These are phyloP conservation scores for Pangasianodon hypophthalmus DNA, from an alignment of 2,113 vertebrate genomes.

Conservation along the genomic window DNA sequence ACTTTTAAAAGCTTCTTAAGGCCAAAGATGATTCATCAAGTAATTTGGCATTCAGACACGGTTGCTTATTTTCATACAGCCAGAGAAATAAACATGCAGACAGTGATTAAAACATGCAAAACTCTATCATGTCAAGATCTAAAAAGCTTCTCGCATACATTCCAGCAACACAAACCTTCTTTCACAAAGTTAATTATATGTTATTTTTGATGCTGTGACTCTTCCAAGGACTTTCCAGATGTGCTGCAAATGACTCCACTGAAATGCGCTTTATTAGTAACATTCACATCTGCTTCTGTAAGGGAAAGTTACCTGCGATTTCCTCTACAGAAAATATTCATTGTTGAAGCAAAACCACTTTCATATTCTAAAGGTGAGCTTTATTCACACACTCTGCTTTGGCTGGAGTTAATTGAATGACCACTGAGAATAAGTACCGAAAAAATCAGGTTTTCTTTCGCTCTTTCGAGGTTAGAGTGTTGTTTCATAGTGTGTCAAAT, in stretches of 20 bases:
- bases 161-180: too few relatives aligned
- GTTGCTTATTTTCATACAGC: background rate
- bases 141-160: background rate
- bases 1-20: slow-evolving; percentile 12
- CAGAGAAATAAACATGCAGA: background rate
- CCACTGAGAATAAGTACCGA: slow-evolving; percentile 54
- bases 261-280: background rate
- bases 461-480: slow-evolving; percentile 52
- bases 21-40: slow-evolving; percentile 9
- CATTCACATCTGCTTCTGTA: background rate
- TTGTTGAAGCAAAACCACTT: slow-evolving; percentile 21
- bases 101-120: slow-evolving; percentile 22
- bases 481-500: slow-evolving; percentile 39
- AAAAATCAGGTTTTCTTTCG: slow-evolving; percentile 60
- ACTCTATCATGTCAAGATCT: slow-evolving; percentile 2
- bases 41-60: background rate
- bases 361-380: slow-evolving; percentile 2
- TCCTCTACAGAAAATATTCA: slow-evolving; percentile 12
- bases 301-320: background rate
- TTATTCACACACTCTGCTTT: slow-evolving; percentile 30
- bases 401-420: slow-evolving; percentile 54
- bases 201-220: background rate
- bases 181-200: background rate
- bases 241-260: background rate
- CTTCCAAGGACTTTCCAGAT: background rate